Evolutionary conservation across 2,113 vertebrate genomes (phyloP).

Genomic region (Aptenodytes patagonicus): DNA sequence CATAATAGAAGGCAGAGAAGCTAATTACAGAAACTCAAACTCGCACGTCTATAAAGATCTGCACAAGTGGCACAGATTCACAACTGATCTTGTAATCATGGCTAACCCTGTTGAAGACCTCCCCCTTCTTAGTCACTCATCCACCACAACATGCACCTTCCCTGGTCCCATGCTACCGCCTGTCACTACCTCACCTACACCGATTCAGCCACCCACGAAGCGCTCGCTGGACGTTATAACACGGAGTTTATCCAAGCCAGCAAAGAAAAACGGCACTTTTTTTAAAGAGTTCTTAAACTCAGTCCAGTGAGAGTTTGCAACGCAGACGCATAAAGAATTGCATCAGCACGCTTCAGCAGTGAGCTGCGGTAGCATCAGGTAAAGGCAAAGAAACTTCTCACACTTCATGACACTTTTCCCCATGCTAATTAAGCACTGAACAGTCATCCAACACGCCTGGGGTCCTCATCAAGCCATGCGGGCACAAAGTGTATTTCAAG

Average conservation of each 20-base stretch:
- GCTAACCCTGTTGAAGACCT: not conserved
- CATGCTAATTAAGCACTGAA: not conserved
- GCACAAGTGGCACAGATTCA: not conserved
- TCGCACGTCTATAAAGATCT: accelerated
- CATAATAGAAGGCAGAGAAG: not conserved
- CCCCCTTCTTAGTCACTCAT: not conserved
- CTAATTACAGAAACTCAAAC: not conserved
- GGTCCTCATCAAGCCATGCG: not conserved
- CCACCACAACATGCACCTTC: not conserved
- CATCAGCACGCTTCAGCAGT: not conserved
- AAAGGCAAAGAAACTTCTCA: not conserved
- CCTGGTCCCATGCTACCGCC: not conserved
- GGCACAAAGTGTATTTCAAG: not conserved
- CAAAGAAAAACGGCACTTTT: not conserved
- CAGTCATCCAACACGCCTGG: not conserved
- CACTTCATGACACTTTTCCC: not conserved
- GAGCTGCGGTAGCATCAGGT: not conserved
- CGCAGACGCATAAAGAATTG: not conserved
- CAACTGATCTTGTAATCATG: not conserved
- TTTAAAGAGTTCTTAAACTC: not conserved
- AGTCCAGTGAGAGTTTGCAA: not conserved
- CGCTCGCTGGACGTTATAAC: accelerated
- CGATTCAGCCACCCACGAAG: not conserved
- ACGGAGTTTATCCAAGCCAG: not conserved
- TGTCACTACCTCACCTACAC: not conserved